Evolutionary conservation across 2,113 vertebrate genomes (phyloP), one percentile per base, ranked within the genome.

Genomic region (Malurus elegans): DNA sequence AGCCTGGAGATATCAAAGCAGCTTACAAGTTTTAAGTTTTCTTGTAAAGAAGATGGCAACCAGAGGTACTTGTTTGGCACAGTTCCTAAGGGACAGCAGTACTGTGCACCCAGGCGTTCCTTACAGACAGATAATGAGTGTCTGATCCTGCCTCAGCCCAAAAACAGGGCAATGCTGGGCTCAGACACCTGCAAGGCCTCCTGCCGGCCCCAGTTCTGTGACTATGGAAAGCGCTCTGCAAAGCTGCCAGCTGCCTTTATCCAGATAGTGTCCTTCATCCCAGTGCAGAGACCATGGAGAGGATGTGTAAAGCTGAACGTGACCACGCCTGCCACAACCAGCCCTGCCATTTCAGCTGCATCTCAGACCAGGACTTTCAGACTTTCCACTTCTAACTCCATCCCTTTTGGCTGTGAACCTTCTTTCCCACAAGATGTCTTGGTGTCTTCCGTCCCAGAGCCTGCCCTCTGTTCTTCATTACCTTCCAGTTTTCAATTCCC

Each of bases 81-180:
- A 34, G 57, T 48, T 34, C 56, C 34, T 0, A 0, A 12, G 34
- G 54, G 67, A 65, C 14, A 56, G 72, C 67, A 26, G 44, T 31
- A 54, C 45, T 14, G 6, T 20, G 42, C 17, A 58, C 34, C 25
- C 40, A 58, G 32, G 48, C 47, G 40, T 18, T 42, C 42, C 40
- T 72, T 40, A 51, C 18, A 47, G 60, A 45, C 64, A 54, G 28
- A 29, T 17, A 7, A 45, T 1, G 0, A 85, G 48, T 25, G 34
- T 17, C 80, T 14, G 3, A 53, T 42, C 56, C 42, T 53, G 40
- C 38, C 66, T 80, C 56, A 70, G 61, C 47, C 42, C n/a, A 25
- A 51, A 74, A 62, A 54, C 4, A 19, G 65, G 51, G 13, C 8
- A 78, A 74, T 0, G 0, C 17, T 45, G 31, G 34, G 20, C 53